Conservation (phyloP, 92 coral and sea anemone genomes). For the Anthopleura xanthogrammica region DNA sequence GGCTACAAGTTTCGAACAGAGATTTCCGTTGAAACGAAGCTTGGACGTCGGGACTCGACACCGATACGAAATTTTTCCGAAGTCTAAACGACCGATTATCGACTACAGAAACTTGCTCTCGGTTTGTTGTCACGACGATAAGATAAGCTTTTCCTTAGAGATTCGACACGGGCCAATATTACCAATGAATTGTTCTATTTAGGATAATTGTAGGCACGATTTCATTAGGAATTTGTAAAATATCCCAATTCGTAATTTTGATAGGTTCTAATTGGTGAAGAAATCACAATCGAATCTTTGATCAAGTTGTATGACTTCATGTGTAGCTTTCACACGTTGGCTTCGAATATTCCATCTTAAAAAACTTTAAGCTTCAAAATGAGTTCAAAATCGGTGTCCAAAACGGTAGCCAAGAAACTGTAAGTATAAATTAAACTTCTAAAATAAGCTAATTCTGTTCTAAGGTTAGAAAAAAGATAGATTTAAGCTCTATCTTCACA, state of each 20-base stretch:
- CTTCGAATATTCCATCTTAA: background rate
- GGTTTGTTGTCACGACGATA: slow-evolving; percentile 21
- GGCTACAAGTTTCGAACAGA: too few species aligned
- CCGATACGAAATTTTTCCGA: background rate
- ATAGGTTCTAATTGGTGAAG: background rate
- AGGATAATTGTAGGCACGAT: slow-evolving; percentile 10
- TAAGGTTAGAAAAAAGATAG: too few species aligned
- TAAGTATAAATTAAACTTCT: slow-evolving; percentile 47
- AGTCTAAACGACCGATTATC: background rate
- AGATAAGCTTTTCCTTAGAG: slow-evolving; percentile 12
- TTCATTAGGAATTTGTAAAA: background rate
- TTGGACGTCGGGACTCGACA: background rate
- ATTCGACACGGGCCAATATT: slow-evolving; percentile 1
- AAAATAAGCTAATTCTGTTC: too few species aligned
- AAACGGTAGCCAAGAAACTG: slow-evolving; percentile 94
- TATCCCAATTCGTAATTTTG: background rate
- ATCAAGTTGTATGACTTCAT: background rate
- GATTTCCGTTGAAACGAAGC: background rate
- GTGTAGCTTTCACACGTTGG: background rate
- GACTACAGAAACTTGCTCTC: background rate
- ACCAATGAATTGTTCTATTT: slow-evolving; percentile 25
- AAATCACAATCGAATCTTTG: background rate
- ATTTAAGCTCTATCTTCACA: too few species aligned
- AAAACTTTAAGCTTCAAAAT: slow-evolving; percentile 27
- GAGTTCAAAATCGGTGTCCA: slow-evolving; percentile 84